Base-by-base conservation (phyloP, 2,797 vertebrate genomes). In the Lepus oiostolus region DNA sequence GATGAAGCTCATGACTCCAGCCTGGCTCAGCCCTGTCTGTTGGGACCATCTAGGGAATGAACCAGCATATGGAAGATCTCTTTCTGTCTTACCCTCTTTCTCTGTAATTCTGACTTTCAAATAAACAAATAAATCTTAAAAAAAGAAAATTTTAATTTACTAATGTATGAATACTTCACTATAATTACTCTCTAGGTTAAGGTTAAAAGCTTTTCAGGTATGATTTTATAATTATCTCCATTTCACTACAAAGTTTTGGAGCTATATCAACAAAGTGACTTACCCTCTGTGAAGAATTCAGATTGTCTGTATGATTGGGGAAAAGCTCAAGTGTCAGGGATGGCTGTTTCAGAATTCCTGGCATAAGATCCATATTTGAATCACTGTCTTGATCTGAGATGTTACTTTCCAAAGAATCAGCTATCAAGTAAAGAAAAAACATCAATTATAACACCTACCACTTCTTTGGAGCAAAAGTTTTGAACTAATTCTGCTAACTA, bases 241-340 rank as follows among this genome's bases (percentile, higher is more conserved):
- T 19, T 91, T 87, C 35, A 89, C 14, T 63, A 84, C 16, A 93
- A 90, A 77, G 35, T 62, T 96, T 62, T 94, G 52, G 32, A 54
- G 11, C 26, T 6, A 2, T 11, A 85, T 35, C 79, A 50, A 95
- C 50, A 42, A 93, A 97, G 83, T 76, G 82, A 89, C 95, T 98
- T 98, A 99, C 99, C 98, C 98, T 98, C 88, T 99, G 98, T 42
- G 99, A 98, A 68, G 99, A 98, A 97, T 99, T 99, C 87, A 99
- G 98, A 98, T 98, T 99, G 97, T 99, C 99, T 75, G 99, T 99
- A 88, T 99, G 99, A 98, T 98, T 99, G 96, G 99, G 99, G 97
- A 99, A 99, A 90, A 99, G 99, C 97, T 99, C 99, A 98, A 99
- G 99, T 63, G 99, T 99, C 96, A 99, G 97, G 88, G 99, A 98